Base-by-base conservation (phyloP, 2,888 invertebrate species). In the Leucoma salicis region DNA sequence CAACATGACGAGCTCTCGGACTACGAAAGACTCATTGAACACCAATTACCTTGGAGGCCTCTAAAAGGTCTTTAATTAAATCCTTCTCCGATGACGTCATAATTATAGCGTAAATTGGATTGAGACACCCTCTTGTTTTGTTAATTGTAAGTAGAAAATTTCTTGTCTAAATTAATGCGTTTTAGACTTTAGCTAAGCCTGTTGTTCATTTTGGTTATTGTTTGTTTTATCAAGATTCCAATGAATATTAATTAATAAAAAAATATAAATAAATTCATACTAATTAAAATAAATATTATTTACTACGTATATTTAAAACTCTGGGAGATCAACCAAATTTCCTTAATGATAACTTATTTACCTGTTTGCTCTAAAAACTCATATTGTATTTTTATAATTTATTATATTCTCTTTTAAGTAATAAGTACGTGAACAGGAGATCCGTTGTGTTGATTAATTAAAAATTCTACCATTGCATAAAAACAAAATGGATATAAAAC, bases 1-100 rank as follows among this genome's bases (percentile, higher is more conserved):
- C 74, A 70, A 77, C 68, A 39, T 32, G 44, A 21, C 42, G 70
- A 65, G 66, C 68, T 76, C 82, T 87, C 85, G 73, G 78, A 82
- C 82, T 86, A 86, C 87, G 74, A 86, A 84, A 84, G 84, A 76
- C 78, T 81, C 86, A 89, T 87, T 84, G 88, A 88, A 84, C 86
- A 83, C 67, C 86, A 87, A 88, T 88, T 88, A 88, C 84, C 80
- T 78, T 57, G 70, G 72, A 83, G 83, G 83, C 83, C 82, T 83
- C 78, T 76, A 75, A 79, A 82, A 82, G 85, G 78, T 74, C 88
- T 89, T 82, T 89, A 87, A 89, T 89, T 89, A 88, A 88, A 87
- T 86, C 86, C 87, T 82, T 86, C 88, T 89, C 88, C 82, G 75
- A 84, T 89, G 86, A 87, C 88, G 83, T 86, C 82, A 87, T 88